A percentile compares a stretch with the other conserved stretches of the same genome.
Conservation (phyloP, 2,888 invertebrate genomes). For the Heteromyza rotundicornis region DNA sequence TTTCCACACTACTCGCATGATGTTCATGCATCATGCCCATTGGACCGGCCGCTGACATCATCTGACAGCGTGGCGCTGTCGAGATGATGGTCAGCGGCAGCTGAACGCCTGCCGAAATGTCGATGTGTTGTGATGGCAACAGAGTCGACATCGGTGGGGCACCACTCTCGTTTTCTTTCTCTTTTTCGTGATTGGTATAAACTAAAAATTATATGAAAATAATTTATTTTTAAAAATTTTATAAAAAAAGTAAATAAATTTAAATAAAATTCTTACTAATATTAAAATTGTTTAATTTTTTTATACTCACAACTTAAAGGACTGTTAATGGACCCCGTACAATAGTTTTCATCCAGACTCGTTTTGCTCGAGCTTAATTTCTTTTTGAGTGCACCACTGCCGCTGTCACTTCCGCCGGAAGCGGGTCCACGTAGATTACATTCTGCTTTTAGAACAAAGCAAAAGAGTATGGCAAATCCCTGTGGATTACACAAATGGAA, state of each 20-base stretch:
- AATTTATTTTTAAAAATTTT: slow-evolving; percentile 8
- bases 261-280: neutral
- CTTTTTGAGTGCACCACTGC: slow-evolving; percentile 39
- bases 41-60: slow-evolving; percentile 35
- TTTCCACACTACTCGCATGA: slow-evolving; percentile 37
- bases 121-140: slow-evolving; percentile 10
- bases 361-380: slow-evolving; percentile 57
- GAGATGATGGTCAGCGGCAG: slow-evolving; percentile 60
- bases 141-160: slow-evolving; percentile 34
- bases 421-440: slow-evolving; percentile 48
- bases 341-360: slow-evolving; percentile 60
- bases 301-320: slow-evolving; percentile 60
- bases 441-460: slow-evolving; percentile 62
- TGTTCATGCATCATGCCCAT: slow-evolving; percentile 28
- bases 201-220: slow-evolving; percentile 40
- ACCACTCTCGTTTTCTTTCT: slow-evolving; percentile 58
- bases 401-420: slow-evolving; percentile 42
- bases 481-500: no score
- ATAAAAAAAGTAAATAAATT: no score
- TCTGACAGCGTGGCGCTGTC: slow-evolving; percentile 56
- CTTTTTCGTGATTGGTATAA: slow-evolving; percentile 61
- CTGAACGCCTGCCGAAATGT: slow-evolving; percentile 39
- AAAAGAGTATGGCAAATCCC: slow-evolving; percentile 60
- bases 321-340: slow-evolving; percentile 60
- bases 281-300: neutral